A percentile compares a stretch with the other conserved stretches of the same genome.
Evolutionary conservation across 2,113 vertebrate genomes (phyloP).

Genomic region (Chloropsis hardwickii): DNA sequence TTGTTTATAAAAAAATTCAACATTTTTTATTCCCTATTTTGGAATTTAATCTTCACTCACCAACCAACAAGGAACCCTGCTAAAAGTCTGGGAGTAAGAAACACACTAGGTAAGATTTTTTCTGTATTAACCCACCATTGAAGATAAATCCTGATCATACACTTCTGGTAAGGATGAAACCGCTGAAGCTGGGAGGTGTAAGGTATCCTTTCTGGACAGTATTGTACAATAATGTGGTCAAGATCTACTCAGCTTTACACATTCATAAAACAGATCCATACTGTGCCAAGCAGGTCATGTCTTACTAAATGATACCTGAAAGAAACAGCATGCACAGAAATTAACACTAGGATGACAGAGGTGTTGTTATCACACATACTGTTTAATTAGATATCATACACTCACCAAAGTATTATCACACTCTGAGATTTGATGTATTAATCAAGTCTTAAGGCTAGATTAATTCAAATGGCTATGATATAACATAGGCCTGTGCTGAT

Average conservation of each 20-base stretch:
- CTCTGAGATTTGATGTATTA: background rate
- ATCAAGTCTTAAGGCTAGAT: background rate
- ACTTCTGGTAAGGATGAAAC: background rate
- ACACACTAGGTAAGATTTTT: background rate
- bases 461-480: background rate
- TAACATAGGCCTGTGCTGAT: background rate
- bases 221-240: accelerated
- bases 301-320: background rate
- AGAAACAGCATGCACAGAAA: background rate
- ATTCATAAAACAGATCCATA: background rate
- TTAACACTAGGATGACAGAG: background rate
- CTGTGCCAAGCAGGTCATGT: background rate
- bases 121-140: background rate
- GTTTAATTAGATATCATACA: background rate
- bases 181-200: background rate
- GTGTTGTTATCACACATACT: background rate
- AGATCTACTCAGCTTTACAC: background rate
- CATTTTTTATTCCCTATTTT: background rate
- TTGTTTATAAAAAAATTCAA: background rate
- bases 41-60: background rate
- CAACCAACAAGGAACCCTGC: background rate
- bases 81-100: background rate
- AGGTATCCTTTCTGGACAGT: background rate
- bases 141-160: background rate
- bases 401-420: background rate